Evolutionary conservation across 2,888 invertebrate genomes (phyloP).

Genomic region (Stenichneumon culpator): DNA sequence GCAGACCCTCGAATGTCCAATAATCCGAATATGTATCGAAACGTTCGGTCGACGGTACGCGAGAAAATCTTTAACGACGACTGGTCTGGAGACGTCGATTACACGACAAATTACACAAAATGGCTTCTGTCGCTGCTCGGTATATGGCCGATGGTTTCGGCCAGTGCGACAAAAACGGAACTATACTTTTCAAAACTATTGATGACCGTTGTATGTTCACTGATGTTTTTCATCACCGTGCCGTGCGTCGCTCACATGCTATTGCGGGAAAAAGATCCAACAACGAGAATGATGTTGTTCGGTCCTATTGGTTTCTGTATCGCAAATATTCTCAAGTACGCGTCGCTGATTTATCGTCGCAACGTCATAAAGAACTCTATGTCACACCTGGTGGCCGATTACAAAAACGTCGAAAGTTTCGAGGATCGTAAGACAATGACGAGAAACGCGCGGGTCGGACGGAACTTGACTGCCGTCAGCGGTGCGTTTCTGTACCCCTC

Average conservation of each 20-base stretch:
- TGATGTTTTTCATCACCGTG: slow-evolving; percentile 29
- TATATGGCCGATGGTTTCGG: slow-evolving; percentile 57
- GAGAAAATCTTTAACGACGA: slow-evolving; percentile 17
- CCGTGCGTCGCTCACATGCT: slow-evolving; percentile 39
- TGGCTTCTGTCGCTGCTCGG: slow-evolving; percentile 48
- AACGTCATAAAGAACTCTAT: slow-evolving; percentile 47
- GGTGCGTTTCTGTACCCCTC: slow-evolving; percentile 74
- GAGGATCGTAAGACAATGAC: slow-evolving; percentile 64
- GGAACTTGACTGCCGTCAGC: slow-evolving; percentile 69
- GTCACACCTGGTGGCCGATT: slow-evolving; percentile 49
- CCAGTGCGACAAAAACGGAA: slow-evolving; percentile 25
- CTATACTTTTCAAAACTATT: slow-evolving; percentile 27
- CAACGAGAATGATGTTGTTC: slow-evolving; percentile 24
- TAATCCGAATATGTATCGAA: no score
- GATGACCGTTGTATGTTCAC: background rate
- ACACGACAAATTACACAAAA: slow-evolving; percentile 47
- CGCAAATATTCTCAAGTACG: slow-evolving; percentile 36
- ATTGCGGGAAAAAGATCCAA: slow-evolving; percentile 34
- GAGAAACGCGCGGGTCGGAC: slow-evolving; percentile 26
- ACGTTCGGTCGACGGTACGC: no score
- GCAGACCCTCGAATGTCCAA: no score
- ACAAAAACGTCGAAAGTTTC: slow-evolving; percentile 48
- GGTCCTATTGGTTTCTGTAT: slow-evolving; percentile 44
- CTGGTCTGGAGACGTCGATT: slow-evolving; percentile 23
- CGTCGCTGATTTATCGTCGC: slow-evolving; percentile 36